Conservation (phyloP, 2,113 vertebrate species). For the Campylomormyrus numenius region DNA sequence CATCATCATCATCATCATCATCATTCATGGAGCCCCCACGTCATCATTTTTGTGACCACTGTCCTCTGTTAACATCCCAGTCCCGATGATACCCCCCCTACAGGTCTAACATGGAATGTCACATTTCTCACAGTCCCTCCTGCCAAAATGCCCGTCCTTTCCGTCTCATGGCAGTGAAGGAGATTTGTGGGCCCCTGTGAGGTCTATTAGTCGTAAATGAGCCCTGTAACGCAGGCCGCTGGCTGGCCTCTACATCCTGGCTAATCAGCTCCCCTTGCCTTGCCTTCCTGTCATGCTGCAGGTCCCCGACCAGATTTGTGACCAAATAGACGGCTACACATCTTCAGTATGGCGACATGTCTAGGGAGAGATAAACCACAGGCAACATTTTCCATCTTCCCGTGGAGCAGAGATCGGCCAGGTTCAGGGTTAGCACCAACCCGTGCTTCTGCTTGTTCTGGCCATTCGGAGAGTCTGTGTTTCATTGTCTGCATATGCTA, state of each 20-base stretch:
- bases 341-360: conserved; percentile 37
- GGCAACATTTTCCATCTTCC: neutral
- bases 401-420: neutral
- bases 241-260: conserved; percentile 20
- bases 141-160: neutral
- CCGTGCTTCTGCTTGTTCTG: neutral
- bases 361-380: neutral
- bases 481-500: neutral
- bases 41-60: neutral
- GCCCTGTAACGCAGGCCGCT: conserved; percentile 23
- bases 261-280: conserved; percentile 40
- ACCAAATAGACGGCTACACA: conserved; percentile 26
- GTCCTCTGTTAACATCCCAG: neutral
- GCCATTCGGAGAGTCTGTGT: neutral
- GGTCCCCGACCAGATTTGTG: conserved; percentile 32
- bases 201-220: conserved; percentile 30
- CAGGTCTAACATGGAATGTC: neutral
- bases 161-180: conserved; percentile 24
- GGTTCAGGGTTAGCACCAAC: neutral
- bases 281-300: conserved; percentile 32
- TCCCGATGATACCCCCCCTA: neutral
- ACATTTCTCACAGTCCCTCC: neutral
- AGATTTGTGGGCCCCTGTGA: conserved; percentile 34
- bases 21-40: neutral
- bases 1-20: neutral